Base-by-base conservation (phyloP, 2,113 vertebrate genomes). In the Apistogramma diplotaenia region DNA sequence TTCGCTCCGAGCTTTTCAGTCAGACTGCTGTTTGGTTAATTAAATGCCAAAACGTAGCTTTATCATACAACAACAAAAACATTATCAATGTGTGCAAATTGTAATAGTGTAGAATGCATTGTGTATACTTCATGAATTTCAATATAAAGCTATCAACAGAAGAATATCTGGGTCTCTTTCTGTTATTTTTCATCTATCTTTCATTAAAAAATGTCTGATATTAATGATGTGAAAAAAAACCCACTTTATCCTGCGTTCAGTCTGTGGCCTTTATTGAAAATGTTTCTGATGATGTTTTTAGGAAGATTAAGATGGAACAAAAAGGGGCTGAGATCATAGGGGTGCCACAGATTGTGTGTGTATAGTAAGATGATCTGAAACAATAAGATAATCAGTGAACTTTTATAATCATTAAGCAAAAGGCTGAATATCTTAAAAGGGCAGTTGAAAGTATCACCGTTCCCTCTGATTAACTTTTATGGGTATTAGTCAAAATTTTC, bases 111-210 rank as follows among this genome's bases (percentile, higher is more conserved):
- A 97, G 96, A 89, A 94, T 95, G 94, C 96, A 95, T 95, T 97
- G 96, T 98, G 97, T 98, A 97, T 94, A 96, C 96, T 95, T 96
- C 94, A 97, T 95, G 94, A 95, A 95, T 92, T 97, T 96, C 96
- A 97, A 96, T 97, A 99, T 98, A 98, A 98, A 96, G 87, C 81
- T 92, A 89, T 93, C 78, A 84, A 93, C 91, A 93, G 83, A 79
- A 77, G 40, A 70, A 46, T n/a, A 18, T 21, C 7, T 37, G 49
- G 1, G 21, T 59, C 29, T 23, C 33, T 74, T 40, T 54, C 23
- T 1, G 4, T 70, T 29, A 57, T 71, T 51, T 70, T 23, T 9
- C 46, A 54, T 54, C 49, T 77, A 54, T 54, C 49, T 77, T 74
- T 4, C 25, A 46, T 49, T 49, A 18, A 43, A 27, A 2, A 49